Conservation (phyloP, 1,140 invertebrate species). For the Drosophila truncata region DNA sequence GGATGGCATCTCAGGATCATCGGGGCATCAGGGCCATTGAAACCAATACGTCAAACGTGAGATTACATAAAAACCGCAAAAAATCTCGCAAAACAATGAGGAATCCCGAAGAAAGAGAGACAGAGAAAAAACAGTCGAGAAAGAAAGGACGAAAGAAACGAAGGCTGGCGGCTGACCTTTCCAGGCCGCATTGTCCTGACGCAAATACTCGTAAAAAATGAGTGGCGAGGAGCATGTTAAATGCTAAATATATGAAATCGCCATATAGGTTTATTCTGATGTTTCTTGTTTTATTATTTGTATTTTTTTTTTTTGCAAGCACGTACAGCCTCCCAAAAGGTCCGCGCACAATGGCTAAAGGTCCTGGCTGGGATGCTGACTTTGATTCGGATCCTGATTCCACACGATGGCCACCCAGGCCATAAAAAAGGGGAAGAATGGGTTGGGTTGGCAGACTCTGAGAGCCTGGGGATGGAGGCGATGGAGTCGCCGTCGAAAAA, state of each 20-base stretch:
- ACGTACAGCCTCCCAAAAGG: slow-evolving; percentile 44
- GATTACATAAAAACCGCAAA: slow-evolving; percentile 81
- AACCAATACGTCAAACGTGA: slow-evolving; percentile 80
- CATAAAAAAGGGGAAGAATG: slow-evolving; percentile 35
- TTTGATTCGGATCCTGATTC: slow-evolving; percentile 23
- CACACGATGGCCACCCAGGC: slow-evolving; percentile 41
- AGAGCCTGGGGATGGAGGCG: not conserved
- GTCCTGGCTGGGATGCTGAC: slow-evolving; percentile 40
- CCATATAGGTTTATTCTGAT: slow-evolving; percentile 53
- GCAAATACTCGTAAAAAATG: slow-evolving; percentile 79
- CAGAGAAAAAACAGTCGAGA: not conserved
- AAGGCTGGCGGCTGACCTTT: slow-evolving; percentile 59
- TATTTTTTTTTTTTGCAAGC: slow-evolving; percentile 16
- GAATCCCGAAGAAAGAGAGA: not conserved
- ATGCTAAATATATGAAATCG: slow-evolving; percentile 54
- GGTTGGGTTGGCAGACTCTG: slow-evolving; percentile 22
- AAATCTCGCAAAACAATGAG: slow-evolving; percentile 65
- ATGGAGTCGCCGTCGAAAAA: slow-evolving; percentile 15
- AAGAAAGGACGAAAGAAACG: not conserved
- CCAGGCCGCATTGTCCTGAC: slow-evolving; percentile 58
- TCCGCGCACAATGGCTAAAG: slow-evolving; percentile 36
- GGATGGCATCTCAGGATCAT: slow-evolving; percentile 28
- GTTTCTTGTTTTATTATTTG: slow-evolving; percentile 6
- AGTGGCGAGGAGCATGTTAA: slow-evolving; percentile 62
- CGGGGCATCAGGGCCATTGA: slow-evolving; percentile 47